A percentile compares a stretch with the other conserved stretches of the same genome.
phyloP scores from a whole-genome alignment of 2,888 invertebrate genomes.

The Encarsia formosa region DNA sequence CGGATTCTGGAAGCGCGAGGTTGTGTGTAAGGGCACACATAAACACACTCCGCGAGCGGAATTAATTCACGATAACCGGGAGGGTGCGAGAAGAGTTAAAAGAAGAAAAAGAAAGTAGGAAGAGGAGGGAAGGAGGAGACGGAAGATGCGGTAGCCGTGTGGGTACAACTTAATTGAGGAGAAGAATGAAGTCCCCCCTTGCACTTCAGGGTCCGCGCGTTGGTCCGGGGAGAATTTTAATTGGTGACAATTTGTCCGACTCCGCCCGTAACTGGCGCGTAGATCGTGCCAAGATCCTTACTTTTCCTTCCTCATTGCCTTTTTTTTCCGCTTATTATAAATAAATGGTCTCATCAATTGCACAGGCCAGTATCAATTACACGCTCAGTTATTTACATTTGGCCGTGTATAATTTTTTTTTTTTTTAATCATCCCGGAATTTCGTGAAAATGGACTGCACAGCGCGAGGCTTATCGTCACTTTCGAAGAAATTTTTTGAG shows the following conservation, averaged over 20 bases:
- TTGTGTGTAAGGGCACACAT: background rate
- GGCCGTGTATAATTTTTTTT: no score
- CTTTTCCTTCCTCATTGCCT: no score
- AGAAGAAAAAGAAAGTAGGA: slow-evolving; percentile 1
- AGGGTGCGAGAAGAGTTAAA: slow-evolving; percentile 1
- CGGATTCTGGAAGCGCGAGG: background rate
- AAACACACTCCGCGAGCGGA: background rate
- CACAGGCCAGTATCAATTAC: no score
- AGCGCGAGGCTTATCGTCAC: no score
- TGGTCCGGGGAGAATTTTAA: slow-evolving; percentile 33
- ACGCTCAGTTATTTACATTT: no score
- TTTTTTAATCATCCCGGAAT: no score
- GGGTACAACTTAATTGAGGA: slow-evolving; percentile 48
- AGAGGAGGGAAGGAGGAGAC: slow-evolving; percentile 3
- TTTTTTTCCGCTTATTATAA: slow-evolving; percentile 13
- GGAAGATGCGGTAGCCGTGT: slow-evolving; percentile 25
- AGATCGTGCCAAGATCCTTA: no score
- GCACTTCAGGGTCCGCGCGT: background rate
- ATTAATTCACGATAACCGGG: slow-evolving; percentile 25
- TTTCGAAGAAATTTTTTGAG: no score
- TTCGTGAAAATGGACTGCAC: no score
- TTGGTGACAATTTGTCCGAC: slow-evolving; percentile 37
- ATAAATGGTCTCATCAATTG: no score
- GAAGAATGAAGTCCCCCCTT: slow-evolving; percentile 27
- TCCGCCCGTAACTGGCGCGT: slow-evolving; percentile 26